Base-by-base conservation (phyloP, 2,113 vertebrate genomes). In the Vidua macroura region DNA sequence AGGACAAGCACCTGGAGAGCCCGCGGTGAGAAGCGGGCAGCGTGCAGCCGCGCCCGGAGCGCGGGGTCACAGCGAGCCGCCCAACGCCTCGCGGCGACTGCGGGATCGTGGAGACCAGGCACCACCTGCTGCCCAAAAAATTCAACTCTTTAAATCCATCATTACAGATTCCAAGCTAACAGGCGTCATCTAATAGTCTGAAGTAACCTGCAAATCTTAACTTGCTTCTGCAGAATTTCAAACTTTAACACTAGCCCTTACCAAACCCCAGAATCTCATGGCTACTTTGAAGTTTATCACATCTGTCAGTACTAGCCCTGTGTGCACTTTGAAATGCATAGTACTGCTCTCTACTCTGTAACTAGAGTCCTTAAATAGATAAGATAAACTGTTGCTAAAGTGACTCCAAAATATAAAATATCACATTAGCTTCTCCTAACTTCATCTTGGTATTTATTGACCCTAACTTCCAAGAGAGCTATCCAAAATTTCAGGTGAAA, bases 11-110 rank as follows among this genome's bases (percentile, higher is more conserved):
- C 9, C 51, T 31, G 9, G 58, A 17, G 86, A 84, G 58, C 43
- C 43, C 14, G 35, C 52, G 2, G 48, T 3, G 37, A 37, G 52
- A 27, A 23, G 8, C 0, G 7, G 48, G 60, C 51, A 15, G 37
- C 24, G 6, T 7, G 41, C 62, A 37, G 64, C 53, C 70, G 6
- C 25, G 1, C 5, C 35, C 31, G 0, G 3, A 37, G 8, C 8
- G 15, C 18, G 22, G 1, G 6, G 19, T 37, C 43, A 2, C 27
- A 44, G 28, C 6, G 28, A 73, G 46, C 9, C n/a, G 41, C 41
- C 5, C 56, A 10, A 21, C 0, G 0, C 13, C 79, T 28, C 6
- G 6, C 3, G 5, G 30, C 55, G 30, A 2, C 21, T 2, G 37
- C 70, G 5, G 9, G 19, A 13, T 27, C 43, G 1, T 3, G 48